Base-by-base conservation (phyloP, 2,797 vertebrate genomes). In the Anguilla anguilla region DNA sequence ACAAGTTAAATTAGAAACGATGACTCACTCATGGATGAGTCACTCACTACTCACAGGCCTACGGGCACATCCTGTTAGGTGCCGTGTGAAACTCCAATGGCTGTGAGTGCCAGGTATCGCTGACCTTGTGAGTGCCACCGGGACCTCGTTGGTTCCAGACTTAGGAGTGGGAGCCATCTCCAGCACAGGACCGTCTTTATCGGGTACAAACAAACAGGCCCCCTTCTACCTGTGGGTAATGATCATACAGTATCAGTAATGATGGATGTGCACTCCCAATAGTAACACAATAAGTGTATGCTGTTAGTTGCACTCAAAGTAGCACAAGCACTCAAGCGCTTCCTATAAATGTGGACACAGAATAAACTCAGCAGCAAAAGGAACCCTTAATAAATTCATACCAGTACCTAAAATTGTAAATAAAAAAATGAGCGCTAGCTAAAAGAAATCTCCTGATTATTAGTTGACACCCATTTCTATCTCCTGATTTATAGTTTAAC, bases 361-460 rank as follows among this genome's bases (percentile, higher is more conserved):
- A 64, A 85, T 43, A 59, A 85, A 35, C 35, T 15, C 17, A 15
- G 4, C 39, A 85, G 31, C 35, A 85, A 59, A 67, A 4, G 22
- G 39, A 43, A 64, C 17, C 19, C 35, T 25, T 9, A 35, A 4
- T 3, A 59, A 31, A 55, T 28, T 84, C n/a, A 17, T 19, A 25
- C 2, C 35, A 46, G 31, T 85, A 0, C 25, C 43, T 64, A n/a
- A 25, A 67, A 46, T 67, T 85, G 39, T 15, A 43, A 11, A 85
- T 43, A 61, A n/a, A 57, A 53, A 85, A 43, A 17, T 46, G 39
- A 57, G 84, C 31, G 84, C 67, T 85, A 5, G 25, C 84, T 39
- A 43, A 84, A 55, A 64, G 2, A 69, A 69, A 85, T 85, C 84
- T 67, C 57, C 57, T 67, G 84, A 64, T 85, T 67, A 67, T 25